Conservation (phyloP, 2,113 vertebrate species). For the Helogale parvula region DNA sequence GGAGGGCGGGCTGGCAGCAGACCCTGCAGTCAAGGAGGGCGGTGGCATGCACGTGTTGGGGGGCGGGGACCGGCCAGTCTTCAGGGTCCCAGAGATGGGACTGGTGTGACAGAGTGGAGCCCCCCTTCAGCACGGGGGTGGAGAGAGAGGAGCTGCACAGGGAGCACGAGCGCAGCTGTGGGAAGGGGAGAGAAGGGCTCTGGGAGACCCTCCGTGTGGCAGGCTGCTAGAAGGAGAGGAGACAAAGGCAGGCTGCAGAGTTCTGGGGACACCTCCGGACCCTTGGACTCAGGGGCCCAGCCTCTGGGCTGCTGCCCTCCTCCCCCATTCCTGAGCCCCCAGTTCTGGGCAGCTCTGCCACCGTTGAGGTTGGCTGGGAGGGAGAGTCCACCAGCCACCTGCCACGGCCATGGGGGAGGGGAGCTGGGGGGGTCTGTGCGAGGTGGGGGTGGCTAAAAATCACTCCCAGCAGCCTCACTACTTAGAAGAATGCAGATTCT, state of each 20-base stretch:
- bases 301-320: neutral
- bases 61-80: neutral
- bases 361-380: neutral
- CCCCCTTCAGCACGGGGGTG: neutral
- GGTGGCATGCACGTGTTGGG: constrained; percentile 60
- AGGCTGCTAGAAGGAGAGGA: neutral
- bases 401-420: neutral
- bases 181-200: neutral
- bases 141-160: neutral
- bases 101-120: neutral
- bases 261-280: neutral
- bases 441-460: neutral
- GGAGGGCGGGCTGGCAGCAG: neutral
- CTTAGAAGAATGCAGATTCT: neutral
- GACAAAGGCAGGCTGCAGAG: neutral
- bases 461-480: neutral
- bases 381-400: neutral
- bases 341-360: neutral
- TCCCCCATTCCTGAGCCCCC: neutral
- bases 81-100: neutral
- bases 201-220: constrained; percentile 7
- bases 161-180: neutral
- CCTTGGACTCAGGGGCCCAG: neutral
- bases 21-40: neutral
- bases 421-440: neutral